A percentile compares a stretch with the other conserved stretches of the same genome.
Evolutionary conservation across 1,140 invertebrate species (phyloP).

Genomic region (Tigriopus japonicus): DNA sequence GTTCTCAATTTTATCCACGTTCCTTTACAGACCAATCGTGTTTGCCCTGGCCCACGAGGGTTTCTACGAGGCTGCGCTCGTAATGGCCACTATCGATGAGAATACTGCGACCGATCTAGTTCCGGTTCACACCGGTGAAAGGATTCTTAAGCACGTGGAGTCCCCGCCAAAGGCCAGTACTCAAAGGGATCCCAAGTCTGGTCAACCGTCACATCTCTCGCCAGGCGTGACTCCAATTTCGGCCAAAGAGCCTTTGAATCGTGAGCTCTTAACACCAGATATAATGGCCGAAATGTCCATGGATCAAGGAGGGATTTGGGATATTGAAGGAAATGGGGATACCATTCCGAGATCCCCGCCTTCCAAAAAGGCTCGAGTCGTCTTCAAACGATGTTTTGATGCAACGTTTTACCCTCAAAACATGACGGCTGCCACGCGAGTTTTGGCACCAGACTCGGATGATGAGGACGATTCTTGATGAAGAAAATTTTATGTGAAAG

Average conservation of each 20-base stretch:
- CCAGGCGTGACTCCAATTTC: not conserved
- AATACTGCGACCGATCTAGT: not conserved
- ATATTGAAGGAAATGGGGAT: too few species aligned
- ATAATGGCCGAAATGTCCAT: not conserved
- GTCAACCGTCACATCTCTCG: too few species aligned
- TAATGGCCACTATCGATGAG: not conserved
- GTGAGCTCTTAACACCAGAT: not conserved
- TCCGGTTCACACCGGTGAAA: too few species aligned
- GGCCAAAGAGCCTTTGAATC: not conserved
- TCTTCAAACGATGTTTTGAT: conserved; percentile 11
- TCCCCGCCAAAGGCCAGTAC: not conserved
- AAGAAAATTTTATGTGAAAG: too few species aligned
- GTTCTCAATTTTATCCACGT: too few species aligned
- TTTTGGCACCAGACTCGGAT: conserved; percentile 6
- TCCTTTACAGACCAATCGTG: not conserved
- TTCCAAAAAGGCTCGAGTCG: not conserved
- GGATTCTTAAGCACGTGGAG: not conserved
- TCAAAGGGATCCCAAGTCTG: not conserved
- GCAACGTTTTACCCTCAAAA: not conserved
- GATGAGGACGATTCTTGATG: not conserved
- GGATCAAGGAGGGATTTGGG: too few species aligned
- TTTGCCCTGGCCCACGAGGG: not conserved
- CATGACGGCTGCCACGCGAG: not conserved
- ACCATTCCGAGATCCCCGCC: not conserved
- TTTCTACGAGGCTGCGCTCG: conserved; percentile 2